Evolutionary conservation across 2,113 vertebrate genomes (phyloP).

Genomic region (Corvus cornix): DNA sequence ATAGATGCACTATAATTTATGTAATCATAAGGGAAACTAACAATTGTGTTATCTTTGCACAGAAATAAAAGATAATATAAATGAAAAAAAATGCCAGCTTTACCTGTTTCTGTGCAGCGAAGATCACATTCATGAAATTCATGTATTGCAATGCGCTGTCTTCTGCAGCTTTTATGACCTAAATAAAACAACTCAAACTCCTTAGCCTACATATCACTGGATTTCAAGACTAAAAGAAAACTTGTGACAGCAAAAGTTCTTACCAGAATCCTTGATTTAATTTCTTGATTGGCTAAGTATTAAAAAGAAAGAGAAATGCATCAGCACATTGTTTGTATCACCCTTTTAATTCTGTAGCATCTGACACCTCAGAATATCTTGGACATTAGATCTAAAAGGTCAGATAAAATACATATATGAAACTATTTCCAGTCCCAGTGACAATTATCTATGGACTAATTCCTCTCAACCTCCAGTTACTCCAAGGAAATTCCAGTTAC

Average conservation of each 20-base stretch:
- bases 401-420: fast-evolving
- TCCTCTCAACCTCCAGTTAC: background rate
- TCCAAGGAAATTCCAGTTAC: background rate
- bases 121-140: slow-evolving; percentile 99
- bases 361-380: background rate
- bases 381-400: background rate
- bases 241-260: slow-evolving; percentile 26
- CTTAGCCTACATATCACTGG: background rate
- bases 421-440: background rate
- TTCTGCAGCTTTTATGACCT: slow-evolving; percentile 96
- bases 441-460: background rate
- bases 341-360: background rate
- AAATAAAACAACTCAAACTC: background rate
- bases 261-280: slow-evolving; percentile 95
- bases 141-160: slow-evolving; percentile 94
- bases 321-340: background rate
- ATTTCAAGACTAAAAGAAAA: background rate
- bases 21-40: background rate
- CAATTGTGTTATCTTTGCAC: background rate
- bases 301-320: slow-evolving; percentile 1
- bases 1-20: background rate
- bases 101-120: slow-evolving; percentile 97
- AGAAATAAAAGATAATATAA: background rate
- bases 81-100: background rate
- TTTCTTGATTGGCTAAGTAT: slow-evolving; percentile 85